Conservation (phyloP, 1,140 invertebrate species). For the Drosophila novamexicana region DNA sequence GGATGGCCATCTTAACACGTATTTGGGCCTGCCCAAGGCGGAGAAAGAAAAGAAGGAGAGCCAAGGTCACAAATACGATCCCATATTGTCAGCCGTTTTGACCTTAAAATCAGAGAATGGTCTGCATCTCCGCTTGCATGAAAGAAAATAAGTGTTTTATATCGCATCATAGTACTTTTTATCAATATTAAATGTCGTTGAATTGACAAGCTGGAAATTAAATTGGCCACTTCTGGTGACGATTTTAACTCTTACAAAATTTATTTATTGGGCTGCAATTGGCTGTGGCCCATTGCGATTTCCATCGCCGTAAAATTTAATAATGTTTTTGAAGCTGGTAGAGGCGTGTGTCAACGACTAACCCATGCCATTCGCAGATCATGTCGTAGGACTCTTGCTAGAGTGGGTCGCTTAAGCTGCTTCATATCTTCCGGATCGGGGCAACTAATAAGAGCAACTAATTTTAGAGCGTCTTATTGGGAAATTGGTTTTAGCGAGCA, state of each 20-base stretch:
- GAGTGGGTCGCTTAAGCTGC: conserved; percentile 88
- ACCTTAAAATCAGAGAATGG: conserved; percentile 78
- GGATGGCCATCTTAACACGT: conserved; percentile 64
- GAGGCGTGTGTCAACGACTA: conserved; percentile 89
- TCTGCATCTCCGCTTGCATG: conserved; percentile 58
- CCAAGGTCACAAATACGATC: conserved; percentile 72
- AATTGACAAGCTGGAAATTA: conserved; percentile 9
- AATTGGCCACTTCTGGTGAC: conserved; percentile 52
- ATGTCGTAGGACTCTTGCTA: conserved; percentile 87
- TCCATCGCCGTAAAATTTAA: conserved; percentile 88
- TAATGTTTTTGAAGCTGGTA: conserved; percentile 85
- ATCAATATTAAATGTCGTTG: background rate
- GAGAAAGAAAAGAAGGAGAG: conserved; percentile 41
- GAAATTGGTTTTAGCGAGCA: conserved; percentile 84
- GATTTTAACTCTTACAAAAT: conserved; percentile 64
- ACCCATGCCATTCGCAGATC: conserved; percentile 86
- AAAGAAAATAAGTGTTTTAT: conserved; percentile 32
- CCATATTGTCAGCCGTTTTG: conserved; percentile 62
- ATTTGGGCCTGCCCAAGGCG: conserved; percentile 37
- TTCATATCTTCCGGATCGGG: conserved; percentile 84
- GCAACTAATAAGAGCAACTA: conserved; percentile 43
- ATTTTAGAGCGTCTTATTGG: conserved; percentile 87
- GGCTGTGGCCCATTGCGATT: conserved; percentile 85
- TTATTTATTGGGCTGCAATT: conserved; percentile 64
- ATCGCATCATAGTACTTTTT: background rate